Evolutionary conservation across 2,113 vertebrate species (phyloP).

Genomic region (Vimba vimba): DNA sequence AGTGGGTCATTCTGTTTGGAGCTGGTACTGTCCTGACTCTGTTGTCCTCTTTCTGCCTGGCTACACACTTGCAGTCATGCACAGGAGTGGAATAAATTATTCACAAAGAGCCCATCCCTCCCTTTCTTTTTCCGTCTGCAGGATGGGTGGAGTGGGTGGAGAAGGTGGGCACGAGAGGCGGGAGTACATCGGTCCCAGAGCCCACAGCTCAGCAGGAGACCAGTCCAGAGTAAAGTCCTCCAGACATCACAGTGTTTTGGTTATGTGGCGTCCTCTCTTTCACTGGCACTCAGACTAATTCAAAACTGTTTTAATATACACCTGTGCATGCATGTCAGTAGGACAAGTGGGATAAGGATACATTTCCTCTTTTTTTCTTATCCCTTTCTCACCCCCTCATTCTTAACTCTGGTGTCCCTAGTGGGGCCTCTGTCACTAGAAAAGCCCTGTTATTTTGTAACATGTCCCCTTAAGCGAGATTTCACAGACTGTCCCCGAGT

Average conservation of each 20-base stretch:
- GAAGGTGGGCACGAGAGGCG: conserved; percentile 23
- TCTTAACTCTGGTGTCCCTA: conserved; percentile 32
- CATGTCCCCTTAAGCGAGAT: conserved; percentile 67
- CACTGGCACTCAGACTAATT: conserved; percentile 16
- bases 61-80: conserved; percentile 69
- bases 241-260: not conserved
- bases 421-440: conserved; percentile 47
- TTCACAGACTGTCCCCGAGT: conserved; percentile 71
- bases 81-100: conserved; percentile 73
- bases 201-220: conserved; percentile 43
- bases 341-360: not conserved
- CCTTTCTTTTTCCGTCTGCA: conserved; percentile 43
- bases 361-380: not conserved
- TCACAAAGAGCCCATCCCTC: conserved; percentile 60
- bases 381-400: conserved; percentile 20
- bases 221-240: conserved; percentile 39
- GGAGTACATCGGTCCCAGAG: conserved; percentile 25
- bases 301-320: conserved; percentile 43
- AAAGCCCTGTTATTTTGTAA: conserved; percentile 67
- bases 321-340: conserved; percentile 45
- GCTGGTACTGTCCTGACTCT: conserved; percentile 32
- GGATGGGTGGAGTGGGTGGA: conserved; percentile 24
- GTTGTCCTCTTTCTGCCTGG: conserved; percentile 70
- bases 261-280: not conserved
- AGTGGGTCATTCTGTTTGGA: conserved; percentile 11